Conservation (phyloP, 2,113 vertebrate genomes). For the Ceyx margarethae region DNA sequence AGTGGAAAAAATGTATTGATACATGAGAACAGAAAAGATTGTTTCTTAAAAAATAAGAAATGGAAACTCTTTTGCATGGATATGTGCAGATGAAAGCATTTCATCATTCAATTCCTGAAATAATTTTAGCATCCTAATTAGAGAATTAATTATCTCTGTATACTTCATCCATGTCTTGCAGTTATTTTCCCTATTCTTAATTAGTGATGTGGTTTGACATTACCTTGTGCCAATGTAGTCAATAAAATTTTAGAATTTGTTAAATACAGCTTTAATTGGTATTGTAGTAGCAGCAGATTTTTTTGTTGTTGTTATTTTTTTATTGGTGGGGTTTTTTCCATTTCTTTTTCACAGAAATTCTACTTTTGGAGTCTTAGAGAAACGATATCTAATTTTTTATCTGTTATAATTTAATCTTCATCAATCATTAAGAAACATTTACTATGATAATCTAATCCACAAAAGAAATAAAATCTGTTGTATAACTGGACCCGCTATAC, state of each 20-base stretch:
- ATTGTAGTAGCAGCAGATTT: background rate
- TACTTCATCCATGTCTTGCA: background rate
- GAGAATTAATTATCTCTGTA: conserved; percentile 5
- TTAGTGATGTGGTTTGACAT: background rate
- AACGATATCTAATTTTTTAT: background rate
- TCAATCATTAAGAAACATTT: background rate
- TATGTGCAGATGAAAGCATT: background rate
- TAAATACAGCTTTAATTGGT: background rate
- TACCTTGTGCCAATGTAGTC: background rate
- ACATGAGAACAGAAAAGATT: background rate
- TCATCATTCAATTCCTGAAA: background rate
- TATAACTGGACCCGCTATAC: background rate
- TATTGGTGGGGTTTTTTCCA: no score
- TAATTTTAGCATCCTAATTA: conserved; percentile 33
- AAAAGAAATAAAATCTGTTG: background rate
- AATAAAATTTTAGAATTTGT: conserved; percentile 13
- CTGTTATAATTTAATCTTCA: background rate
- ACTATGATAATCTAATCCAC: background rate
- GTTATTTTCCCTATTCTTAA: background rate
- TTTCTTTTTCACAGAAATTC: background rate
- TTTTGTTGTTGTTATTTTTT: background rate
- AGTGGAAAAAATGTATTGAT: background rate
- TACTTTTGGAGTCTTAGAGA: background rate
- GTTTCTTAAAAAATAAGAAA: background rate
- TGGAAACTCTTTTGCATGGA: background rate